Conservation (phyloP, 1,140 invertebrate species). For the Ceratina japonica region DNA sequence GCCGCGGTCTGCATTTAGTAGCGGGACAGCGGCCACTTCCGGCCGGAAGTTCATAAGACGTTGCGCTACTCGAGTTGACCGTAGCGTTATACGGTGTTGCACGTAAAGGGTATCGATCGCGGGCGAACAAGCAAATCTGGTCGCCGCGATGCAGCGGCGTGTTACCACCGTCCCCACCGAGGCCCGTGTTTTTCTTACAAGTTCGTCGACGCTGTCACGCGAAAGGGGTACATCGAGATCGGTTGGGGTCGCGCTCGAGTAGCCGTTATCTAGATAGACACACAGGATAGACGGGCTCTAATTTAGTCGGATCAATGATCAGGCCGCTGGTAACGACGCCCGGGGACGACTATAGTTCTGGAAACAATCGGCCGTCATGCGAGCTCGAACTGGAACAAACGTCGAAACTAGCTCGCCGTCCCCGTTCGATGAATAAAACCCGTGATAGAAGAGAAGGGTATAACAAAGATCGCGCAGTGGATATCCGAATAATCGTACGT, state of each 20-base stretch:
- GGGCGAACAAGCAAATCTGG: not conserved
- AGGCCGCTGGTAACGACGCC: not conserved
- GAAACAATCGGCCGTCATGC: not conserved
- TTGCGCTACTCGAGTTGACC: slow-evolving; percentile 38
- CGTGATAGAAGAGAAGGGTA: not conserved
- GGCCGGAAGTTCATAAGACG: slow-evolving; percentile 57
- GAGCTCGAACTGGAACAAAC: not conserved
- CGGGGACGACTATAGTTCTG: not conserved
- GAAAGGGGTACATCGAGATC: not conserved
- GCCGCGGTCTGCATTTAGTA: slow-evolving; percentile 25
- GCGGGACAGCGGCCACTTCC: slow-evolving; percentile 44
- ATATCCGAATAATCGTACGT: not conserved
- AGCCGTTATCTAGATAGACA: not conserved
- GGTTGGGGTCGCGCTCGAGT: not conserved
- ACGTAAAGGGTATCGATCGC: slow-evolving; percentile 58
- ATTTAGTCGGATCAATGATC: slow-evolving; percentile 39
- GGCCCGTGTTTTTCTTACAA: slow-evolving; percentile 7
- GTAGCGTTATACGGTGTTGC: not conserved
- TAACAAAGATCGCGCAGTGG: too few relatives aligned
- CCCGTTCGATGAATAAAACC: not conserved
- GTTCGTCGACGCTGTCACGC: not conserved
- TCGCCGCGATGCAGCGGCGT: slow-evolving; percentile 17
- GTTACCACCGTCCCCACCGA: not conserved
- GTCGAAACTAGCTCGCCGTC: slow-evolving; percentile 10
- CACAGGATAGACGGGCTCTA: not conserved